Conservation (phyloP, 2,797 vertebrate species). For the Hyperoplus lanceolatus region DNA sequence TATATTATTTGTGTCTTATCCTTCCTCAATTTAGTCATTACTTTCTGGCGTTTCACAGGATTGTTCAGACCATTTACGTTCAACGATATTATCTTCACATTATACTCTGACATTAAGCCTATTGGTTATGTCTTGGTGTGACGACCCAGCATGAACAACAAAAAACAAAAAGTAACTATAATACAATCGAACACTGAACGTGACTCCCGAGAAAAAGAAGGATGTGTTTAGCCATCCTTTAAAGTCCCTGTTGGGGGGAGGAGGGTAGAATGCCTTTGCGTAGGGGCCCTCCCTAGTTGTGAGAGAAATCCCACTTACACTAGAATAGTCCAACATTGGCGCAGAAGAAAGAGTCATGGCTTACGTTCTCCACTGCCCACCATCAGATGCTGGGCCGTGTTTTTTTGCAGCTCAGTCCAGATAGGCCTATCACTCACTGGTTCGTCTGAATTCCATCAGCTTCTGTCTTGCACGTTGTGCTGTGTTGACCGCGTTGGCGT, state of each 20-base stretch:
- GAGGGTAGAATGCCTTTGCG: background rate
- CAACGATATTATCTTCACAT: background rate
- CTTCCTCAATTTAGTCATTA: background rate
- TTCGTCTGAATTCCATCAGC: background rate
- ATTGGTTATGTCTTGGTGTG: background rate
- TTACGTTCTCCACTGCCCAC: too few species aligned
- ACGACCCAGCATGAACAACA: background rate
- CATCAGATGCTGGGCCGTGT: too few species aligned
- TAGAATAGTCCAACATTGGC: background rate
- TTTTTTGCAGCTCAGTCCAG: too few species aligned
- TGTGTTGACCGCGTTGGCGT: background rate
- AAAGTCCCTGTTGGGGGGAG: background rate
- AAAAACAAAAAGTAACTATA: background rate
- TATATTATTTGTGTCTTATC: background rate
- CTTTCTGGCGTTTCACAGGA: background rate
- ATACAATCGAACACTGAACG: background rate
- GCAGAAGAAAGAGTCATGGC: too few species aligned
- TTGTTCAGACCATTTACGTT: constrained; percentile 37
- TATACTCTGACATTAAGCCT: background rate
- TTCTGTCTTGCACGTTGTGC: background rate
- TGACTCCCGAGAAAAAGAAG: background rate
- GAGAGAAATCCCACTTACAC: background rate
- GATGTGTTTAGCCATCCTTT: background rate
- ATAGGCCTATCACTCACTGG: too few species aligned
- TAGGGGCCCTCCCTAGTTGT: constrained; percentile 4